These are phyloP conservation scores for Sylvilagus bachmani DNA, from an alignment of 2,113 vertebrate genomes.

Conservation along the genomic window DNA sequence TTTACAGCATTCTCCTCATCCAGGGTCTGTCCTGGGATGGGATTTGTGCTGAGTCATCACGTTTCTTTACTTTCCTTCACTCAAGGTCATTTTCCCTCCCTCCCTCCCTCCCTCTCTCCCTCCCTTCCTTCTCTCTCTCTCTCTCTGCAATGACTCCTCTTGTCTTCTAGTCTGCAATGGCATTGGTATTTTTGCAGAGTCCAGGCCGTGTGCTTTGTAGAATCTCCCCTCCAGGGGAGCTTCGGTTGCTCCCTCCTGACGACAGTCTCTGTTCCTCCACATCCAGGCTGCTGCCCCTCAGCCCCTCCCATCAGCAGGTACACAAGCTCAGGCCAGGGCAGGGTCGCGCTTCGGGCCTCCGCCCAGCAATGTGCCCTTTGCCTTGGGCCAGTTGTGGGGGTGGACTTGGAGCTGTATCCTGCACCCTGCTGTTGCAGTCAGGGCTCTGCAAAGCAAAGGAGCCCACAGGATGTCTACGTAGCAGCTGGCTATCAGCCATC, in stretches of 20 bases:
- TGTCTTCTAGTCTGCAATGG: neutral
- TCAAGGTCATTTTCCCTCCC: neutral
- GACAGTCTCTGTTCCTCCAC: neutral
- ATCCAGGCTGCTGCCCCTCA: neutral
- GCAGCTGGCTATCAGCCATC: too few species aligned
- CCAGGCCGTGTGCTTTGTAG: neutral
- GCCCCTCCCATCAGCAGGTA: neutral
- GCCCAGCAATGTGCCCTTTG: neutral
- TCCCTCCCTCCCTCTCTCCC: neutral
- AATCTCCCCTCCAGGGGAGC: neutral
- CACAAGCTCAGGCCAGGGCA: neutral
- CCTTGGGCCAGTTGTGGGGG: neutral
- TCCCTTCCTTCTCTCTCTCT: neutral
- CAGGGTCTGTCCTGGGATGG: neutral
- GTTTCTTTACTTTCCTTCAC: neutral
- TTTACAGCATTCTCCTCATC: neutral
- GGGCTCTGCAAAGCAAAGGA: neutral
- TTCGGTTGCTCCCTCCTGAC: neutral
- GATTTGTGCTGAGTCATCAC: neutral
- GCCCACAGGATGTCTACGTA: too few species aligned
- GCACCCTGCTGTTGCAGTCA: neutral
- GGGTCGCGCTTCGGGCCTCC: neutral
- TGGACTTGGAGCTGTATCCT: neutral
- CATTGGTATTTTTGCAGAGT: neutral
- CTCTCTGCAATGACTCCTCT: too few species aligned